Evolutionary conservation across 2,888 invertebrate species (phyloP).

Genomic region (Ischnus inquisitorius): DNA sequence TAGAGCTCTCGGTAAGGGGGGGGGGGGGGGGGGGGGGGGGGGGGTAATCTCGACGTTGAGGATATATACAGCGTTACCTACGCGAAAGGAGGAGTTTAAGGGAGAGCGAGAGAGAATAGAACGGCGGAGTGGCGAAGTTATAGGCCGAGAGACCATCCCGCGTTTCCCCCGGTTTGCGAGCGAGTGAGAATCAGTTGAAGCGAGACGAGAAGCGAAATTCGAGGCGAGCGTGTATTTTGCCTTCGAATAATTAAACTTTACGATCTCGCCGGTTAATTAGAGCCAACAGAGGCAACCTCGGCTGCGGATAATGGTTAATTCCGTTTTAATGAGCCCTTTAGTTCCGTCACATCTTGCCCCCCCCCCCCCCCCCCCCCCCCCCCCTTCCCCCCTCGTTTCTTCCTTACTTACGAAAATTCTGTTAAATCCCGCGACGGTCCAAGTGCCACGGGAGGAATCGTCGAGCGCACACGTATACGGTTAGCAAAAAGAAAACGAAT

Average conservation of each 20-base stretch:
- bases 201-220: conserved; percentile 60
- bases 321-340: conserved; percentile 72
- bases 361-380: conserved; percentile 10
- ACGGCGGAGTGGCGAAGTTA: conserved; percentile 55
- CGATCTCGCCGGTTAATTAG: conserved; percentile 72
- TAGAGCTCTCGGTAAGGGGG: conserved; percentile 66
- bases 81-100: conserved; percentile 24
- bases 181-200: conserved; percentile 28
- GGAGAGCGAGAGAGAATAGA: conserved; percentile 20
- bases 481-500: not conserved
- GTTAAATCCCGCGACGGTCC: conserved; percentile 52
- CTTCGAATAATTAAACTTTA: conserved; percentile 73
- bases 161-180: too few relatives aligned
- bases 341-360: conserved; percentile 70
- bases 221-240: conserved; percentile 70
- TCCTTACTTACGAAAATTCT: conserved; percentile 49
- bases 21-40: too few relatives aligned
- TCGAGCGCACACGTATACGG: not conserved
- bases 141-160: conserved; percentile 38
- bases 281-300: conserved; percentile 72
- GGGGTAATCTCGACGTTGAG: conserved; percentile 66
- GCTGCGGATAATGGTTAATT: conserved; percentile 73
- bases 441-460: conserved; percentile 43
- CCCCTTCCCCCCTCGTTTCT: conserved; percentile 19
- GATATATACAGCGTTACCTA: conserved; percentile 40